These are phyloP conservation scores for Cryptocephalus moraei DNA, from an alignment of 2,888 invertebrate species.

Conservation along the genomic window DNA sequence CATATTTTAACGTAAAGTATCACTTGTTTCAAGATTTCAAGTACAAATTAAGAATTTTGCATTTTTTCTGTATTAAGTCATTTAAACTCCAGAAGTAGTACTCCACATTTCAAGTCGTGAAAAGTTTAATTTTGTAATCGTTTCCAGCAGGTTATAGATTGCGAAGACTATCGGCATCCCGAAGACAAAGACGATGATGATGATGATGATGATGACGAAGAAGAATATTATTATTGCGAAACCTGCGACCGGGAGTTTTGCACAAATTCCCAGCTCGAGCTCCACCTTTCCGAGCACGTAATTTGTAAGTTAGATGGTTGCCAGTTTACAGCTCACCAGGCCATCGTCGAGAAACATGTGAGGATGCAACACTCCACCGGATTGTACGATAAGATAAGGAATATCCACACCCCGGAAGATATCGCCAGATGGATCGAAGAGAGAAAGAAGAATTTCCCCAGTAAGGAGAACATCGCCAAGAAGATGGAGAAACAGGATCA, in stretches of 20 bases:
- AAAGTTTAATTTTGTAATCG: constrained; percentile 1
- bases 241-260: constrained; percentile 72
- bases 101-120: neutral
- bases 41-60: no score
- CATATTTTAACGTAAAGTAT: no score
- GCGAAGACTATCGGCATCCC: constrained; percentile 13
- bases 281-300: constrained; percentile 65
- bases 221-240: constrained; percentile 51
- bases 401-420: constrained; percentile 68
- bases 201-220: constrained; percentile 13
- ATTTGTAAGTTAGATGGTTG: constrained; percentile 76
- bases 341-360: constrained; percentile 71
- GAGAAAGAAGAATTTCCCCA: constrained; percentile 53
- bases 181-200: constrained; percentile 14
- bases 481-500: constrained; percentile 54
- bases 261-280: constrained; percentile 46
- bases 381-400: constrained; percentile 66
- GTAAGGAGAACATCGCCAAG: constrained; percentile 48
- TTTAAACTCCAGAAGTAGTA: no score
- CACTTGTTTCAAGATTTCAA: no score
- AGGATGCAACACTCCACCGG: constrained; percentile 78
- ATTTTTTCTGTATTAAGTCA: no score
- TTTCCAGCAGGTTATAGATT: constrained; percentile 7
- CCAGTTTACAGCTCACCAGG: constrained; percentile 65
- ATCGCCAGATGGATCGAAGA: constrained; percentile 77